Evolutionary conservation across 2,113 vertebrate species (phyloP).

Genomic region (Oreochromis aureus): DNA sequence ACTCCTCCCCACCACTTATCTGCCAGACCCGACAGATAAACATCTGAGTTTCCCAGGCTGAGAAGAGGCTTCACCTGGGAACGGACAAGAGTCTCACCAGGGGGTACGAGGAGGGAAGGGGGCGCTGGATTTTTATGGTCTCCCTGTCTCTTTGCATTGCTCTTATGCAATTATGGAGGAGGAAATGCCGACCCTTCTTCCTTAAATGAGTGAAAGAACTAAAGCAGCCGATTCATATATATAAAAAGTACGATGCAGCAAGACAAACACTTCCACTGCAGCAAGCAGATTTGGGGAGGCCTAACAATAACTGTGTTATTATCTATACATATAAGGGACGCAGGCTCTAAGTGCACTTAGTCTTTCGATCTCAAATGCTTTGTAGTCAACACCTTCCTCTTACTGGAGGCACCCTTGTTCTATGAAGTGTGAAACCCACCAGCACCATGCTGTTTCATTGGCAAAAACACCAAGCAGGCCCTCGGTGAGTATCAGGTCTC

Average conservation of each 20-base stretch:
- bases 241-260: background rate
- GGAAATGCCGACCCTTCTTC: constrained; percentile 18
- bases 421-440: constrained; percentile 48
- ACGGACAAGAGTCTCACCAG: constrained; percentile 32
- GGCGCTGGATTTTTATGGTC: constrained; percentile 37
- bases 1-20: constrained; percentile 34
- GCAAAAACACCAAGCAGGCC: constrained; percentile 36
- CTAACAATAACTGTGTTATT: background rate
- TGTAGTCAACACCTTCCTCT: constrained; percentile 40
- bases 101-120: constrained; percentile 1
- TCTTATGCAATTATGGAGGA: constrained; percentile 38
- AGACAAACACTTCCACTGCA: background rate
- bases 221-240: background rate
- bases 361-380: constrained; percentile 16
- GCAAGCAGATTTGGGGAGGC: background rate
- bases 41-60: constrained; percentile 52
- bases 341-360: constrained; percentile 2
- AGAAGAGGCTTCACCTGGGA: constrained; percentile 53
- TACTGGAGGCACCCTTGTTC: constrained; percentile 21
- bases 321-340: background rate
- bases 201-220: constrained; percentile 17
- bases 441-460: constrained; percentile 43
- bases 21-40: constrained; percentile 54
- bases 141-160: constrained; percentile 22
- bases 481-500: constrained; percentile 56